These are phyloP conservation scores for Anhinga rufa DNA, from an alignment of 2,113 vertebrate genomes.

Conservation along the genomic window DNA sequence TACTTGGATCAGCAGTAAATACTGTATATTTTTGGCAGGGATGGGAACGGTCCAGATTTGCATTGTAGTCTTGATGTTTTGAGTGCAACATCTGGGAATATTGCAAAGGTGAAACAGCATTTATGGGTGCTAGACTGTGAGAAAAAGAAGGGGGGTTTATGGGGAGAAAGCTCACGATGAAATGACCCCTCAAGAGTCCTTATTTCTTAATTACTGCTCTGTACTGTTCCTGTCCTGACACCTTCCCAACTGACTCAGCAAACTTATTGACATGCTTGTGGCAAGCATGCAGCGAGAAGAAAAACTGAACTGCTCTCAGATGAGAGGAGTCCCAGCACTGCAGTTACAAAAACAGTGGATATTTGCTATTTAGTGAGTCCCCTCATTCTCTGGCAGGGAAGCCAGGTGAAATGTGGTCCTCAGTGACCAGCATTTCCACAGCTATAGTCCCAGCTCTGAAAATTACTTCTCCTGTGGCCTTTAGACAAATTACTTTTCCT, in stretches of 20 bases:
- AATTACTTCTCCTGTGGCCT: background rate
- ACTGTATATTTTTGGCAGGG: background rate
- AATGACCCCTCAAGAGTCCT: background rate
- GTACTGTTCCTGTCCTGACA: background rate
- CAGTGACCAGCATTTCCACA: background rate
- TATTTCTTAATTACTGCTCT: background rate
- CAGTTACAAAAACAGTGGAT: background rate
- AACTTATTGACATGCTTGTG: background rate
- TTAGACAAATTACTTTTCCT: background rate
- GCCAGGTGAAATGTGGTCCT: background rate
- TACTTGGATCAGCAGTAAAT: background rate
- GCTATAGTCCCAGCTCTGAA: background rate
- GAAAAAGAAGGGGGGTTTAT: background rate
- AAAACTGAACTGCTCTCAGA: background rate
- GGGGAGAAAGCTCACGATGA: background rate
- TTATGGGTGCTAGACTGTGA: background rate
- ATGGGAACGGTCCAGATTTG: background rate
- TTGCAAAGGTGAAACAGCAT: background rate
- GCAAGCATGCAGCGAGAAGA: background rate
- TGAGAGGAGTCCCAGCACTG: background rate
- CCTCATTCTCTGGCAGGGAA: background rate
- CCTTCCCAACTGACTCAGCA: background rate
- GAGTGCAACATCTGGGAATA: background rate
- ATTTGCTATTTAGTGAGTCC: background rate
- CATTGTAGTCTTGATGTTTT: background rate